Conservation (phyloP, 92 coral and sea anemone genomes). For the Montipora capitata region DNA sequence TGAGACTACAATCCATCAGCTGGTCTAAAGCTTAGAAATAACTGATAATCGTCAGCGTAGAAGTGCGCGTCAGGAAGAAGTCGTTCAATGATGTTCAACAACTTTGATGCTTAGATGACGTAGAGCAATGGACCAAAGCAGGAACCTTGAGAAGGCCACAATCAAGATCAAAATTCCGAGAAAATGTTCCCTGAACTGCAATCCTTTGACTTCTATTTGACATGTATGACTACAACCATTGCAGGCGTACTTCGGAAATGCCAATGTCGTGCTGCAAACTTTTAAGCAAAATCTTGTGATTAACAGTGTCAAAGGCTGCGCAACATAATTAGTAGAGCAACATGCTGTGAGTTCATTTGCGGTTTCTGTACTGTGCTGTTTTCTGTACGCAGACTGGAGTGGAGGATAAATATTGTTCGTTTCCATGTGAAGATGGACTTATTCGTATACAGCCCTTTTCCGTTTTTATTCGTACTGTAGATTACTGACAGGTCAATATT, state of each 20-base stretch:
- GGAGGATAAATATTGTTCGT: too few species aligned
- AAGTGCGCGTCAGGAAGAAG: constrained; percentile 47
- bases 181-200: neutral
- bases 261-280: too few species aligned
- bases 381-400: too few species aligned
- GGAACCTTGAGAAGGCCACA: neutral
- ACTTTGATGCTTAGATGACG: neutral
- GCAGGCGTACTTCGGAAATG: too few species aligned
- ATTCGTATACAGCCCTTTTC: too few species aligned
- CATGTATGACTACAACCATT: neutral
- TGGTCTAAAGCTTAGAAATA: constrained; percentile 20
- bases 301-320: too few species aligned
- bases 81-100: constrained; percentile 29
- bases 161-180: neutral
- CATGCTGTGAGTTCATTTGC: too few species aligned
- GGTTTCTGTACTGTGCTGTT: too few species aligned
- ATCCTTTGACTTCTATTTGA: neutral
- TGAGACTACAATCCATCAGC: constrained; percentile 27
- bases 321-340: too few species aligned
- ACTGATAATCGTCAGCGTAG: constrained; percentile 33
- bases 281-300: neutral
- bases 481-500: constrained; percentile 43
- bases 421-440: too few species aligned
- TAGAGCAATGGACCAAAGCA: constrained; percentile 36
- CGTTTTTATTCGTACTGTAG: neutral